Evolutionary conservation across 2,797 vertebrate genomes (phyloP).

Genomic region (Trematomus bernacchii): DNA sequence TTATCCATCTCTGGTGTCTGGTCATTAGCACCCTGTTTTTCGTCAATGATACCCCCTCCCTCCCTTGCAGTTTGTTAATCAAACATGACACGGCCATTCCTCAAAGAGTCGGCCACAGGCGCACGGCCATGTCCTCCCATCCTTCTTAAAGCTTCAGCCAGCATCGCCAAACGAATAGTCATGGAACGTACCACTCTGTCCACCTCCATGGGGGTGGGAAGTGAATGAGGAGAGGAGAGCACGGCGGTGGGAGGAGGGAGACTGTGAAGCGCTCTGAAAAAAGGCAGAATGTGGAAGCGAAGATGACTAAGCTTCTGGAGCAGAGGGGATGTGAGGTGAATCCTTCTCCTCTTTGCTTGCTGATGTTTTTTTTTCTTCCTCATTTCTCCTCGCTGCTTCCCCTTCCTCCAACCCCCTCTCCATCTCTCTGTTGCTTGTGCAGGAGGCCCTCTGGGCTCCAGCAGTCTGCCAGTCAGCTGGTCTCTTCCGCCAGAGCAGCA

Average conservation of each 20-base stretch:
- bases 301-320: conserved; percentile 61
- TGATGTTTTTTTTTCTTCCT: background rate
- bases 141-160: conserved; percentile 31
- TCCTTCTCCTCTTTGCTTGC: conserved; percentile 38
- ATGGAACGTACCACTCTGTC: conserved; percentile 54
- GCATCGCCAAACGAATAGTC: conserved; percentile 42
- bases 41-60: conserved; percentile 23
- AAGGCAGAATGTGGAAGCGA: conserved; percentile 42
- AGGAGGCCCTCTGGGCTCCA: conserved; percentile 64
- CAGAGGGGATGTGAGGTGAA: conserved; percentile 41
- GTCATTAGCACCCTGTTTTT: conserved; percentile 39
- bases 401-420: conserved; percentile 1
- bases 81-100: conserved; percentile 36
- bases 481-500: conserved; percentile 78
- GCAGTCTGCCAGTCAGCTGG: conserved; percentile 84
- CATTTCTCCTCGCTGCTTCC: conserved; percentile 1
- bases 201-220: conserved; percentile 23
- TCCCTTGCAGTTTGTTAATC: conserved; percentile 46
- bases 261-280: conserved; percentile 28
- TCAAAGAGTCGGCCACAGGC: conserved; percentile 36
- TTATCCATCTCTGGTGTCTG: conserved; percentile 37
- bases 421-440: conserved; percentile 50
- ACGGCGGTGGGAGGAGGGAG: conserved; percentile 7
- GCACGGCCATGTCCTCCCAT: conserved; percentile 1
- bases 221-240: background rate